Evolutionary conservation across 2,888 invertebrate genomes (phyloP), one percentile per base, ranked within the genome.

Genomic region (Deladenus siricidicola): DNA sequence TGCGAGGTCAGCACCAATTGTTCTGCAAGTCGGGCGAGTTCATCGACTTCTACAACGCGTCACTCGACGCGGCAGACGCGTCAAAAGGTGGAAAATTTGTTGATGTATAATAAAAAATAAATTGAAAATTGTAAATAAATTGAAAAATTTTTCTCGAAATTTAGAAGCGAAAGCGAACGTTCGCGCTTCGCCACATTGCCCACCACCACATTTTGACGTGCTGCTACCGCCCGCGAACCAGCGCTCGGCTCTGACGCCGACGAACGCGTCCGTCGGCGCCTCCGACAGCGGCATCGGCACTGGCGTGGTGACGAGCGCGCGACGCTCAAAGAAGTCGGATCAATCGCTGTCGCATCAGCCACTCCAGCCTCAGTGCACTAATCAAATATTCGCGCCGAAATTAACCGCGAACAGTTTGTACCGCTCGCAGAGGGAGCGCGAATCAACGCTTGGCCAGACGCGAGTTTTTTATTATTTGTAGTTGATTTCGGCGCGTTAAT

Each of bases 11-110:
- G 49, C 74, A 75, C 61, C 63, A 68, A n/a, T 58, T 67, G 21
- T 75, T 75, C 58, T 66, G 68, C 24, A 26, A 50, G 1, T 74
- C 74, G 14, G 71, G 72, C 43, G 72, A 72, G 49, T 75, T 75
- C 56, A 59, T 75, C 17, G 73, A 75, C 21, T 68, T 70, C 23
- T 70, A 73, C 57, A 75, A 75, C 63, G 50, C 42, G 19, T 47
- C 24, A 21, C 43, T 47, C 24, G 56, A 34, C 14, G 6, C 39
- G 39, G 6, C 39, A n/a, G n/a, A n/a, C n/a, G n/a, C n/a, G n/a
- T n/a, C n/a, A n/a, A n/a, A n/a, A n/a, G n/a, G n/a, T n/a, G n/a
- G n/a, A n/a, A n/a, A n/a, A n/a, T n/a, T n/a, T n/a, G n/a, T n/a
- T n/a, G n/a, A n/a, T n/a, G n/a, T n/a, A n/a, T n/a, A n/a, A n/a